Evolutionary conservation across 2,888 invertebrate species (phyloP).

Genomic region (Endotricha flammealis): DNA sequence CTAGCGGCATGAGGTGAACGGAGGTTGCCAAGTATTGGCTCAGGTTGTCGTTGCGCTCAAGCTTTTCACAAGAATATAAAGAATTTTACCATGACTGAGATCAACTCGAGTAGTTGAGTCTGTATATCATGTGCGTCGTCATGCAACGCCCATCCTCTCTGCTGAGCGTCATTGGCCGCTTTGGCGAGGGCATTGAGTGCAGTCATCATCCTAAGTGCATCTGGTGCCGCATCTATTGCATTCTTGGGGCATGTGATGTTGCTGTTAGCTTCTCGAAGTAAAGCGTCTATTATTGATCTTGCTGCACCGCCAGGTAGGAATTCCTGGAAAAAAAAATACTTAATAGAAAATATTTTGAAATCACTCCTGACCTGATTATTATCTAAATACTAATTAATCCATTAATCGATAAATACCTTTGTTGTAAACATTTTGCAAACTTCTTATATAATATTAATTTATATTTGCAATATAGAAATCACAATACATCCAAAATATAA

Average conservation of each 20-base stretch:
- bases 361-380: no score
- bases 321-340: conserved; percentile 38
- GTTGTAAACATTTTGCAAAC: no score
- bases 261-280: conserved; percentile 66
- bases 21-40: no score
- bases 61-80: no score
- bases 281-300: conserved; percentile 65
- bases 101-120: conserved; percentile 88
- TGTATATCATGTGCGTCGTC: conserved; percentile 95
- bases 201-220: conserved; percentile 88
- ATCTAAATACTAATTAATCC: no score
- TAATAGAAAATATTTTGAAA: conserved; percentile 7
- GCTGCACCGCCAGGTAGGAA: conserved; percentile 70
- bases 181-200: conserved; percentile 90
- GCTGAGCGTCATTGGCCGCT: conserved; percentile 96
- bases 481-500: not conserved
- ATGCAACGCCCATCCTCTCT: conserved; percentile 96
- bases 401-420: no score
- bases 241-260: conserved; percentile 76
- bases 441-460: no score
- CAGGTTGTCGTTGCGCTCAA: no score
- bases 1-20: no score
- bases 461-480: not conserved
- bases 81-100: conserved; percentile 86
- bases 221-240: conserved; percentile 89